Percentiles rank a stretch among this genome's conserved stretches.
Conservation (phyloP, 2,797 vertebrate genomes). For the Coccyzus lansbergi region DNA sequence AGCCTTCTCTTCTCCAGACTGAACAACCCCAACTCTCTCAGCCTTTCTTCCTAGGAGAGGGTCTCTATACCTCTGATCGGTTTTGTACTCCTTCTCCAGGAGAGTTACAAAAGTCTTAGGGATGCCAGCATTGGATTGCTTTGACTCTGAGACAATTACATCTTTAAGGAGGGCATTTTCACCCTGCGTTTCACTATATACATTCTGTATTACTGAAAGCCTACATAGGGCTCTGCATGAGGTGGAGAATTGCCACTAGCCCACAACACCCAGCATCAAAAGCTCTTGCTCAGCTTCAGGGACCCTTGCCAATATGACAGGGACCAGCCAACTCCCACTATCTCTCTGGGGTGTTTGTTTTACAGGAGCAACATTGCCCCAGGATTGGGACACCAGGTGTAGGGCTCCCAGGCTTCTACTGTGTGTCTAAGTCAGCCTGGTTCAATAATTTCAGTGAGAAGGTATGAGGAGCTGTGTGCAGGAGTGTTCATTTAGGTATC, state of each 20-base stretch:
- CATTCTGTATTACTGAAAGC: not conserved
- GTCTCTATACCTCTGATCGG: no score
- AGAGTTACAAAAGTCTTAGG: not conserved
- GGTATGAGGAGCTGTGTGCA: rapidly evolving
- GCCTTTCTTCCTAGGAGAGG: no score
- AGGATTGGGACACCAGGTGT: rapidly evolving
- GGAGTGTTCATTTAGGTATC: not conserved
- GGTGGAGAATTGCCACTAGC: not conserved
- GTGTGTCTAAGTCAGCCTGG: not conserved
- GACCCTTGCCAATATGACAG: not conserved
- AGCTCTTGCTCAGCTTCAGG: not conserved
- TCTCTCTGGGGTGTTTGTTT: no score
- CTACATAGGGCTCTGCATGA: not conserved
- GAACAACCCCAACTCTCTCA: no score
- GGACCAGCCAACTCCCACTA: no score
- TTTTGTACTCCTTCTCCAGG: not conserved
- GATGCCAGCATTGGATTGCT: not conserved
- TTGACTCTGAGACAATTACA: not conserved
- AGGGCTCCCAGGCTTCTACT: not conserved
- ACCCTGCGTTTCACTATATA: not conserved
- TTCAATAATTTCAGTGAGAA: not conserved
- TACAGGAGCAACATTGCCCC: no score
- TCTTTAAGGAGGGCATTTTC: not conserved
- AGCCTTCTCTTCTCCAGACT: no score
- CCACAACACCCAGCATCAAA: not conserved